A percentile compares a stretch with the other conserved stretches of the same genome.
These are phyloP conservation scores for Cheilinus undulatus DNA, from an alignment of 2,113 vertebrate genomes.

Conservation along the genomic window DNA sequence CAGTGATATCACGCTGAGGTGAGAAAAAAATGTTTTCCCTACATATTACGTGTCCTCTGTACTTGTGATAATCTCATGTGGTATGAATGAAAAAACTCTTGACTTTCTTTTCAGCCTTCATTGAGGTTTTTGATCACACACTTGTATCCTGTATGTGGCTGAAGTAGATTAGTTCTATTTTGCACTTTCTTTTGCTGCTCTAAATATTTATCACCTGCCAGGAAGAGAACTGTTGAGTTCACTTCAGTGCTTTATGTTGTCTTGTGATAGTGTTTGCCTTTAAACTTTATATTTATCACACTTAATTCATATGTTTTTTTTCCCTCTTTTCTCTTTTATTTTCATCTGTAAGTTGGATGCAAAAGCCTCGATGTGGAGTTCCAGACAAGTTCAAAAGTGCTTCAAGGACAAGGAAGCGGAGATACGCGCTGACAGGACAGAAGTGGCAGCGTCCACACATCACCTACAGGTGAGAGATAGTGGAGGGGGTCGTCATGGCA, in stretches of 20 bases:
- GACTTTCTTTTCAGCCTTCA: constrained; percentile 3
- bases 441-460: constrained; percentile 99
- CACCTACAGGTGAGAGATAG: constrained; percentile 93
- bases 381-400: constrained; percentile 90
- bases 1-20: constrained; percentile 84
- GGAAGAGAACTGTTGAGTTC: constrained; percentile 55
- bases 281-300: not conserved
- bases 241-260: constrained; percentile 46
- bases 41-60: constrained; percentile 50
- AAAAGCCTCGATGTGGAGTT: constrained; percentile 95
- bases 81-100: constrained; percentile 48
- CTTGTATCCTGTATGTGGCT: constrained; percentile 38
- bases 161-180: constrained; percentile 43
- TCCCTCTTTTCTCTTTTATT: constrained; percentile 1
- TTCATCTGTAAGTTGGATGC: constrained; percentile 92
- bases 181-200: constrained; percentile 33
- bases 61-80: constrained; percentile 43
- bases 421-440: constrained; percentile 96
- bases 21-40: constrained; percentile 68
- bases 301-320: not conserved
- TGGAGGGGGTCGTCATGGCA: constrained; percentile 54
- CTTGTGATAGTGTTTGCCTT: constrained; percentile 26
- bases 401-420: constrained; percentile 89
- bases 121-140: not conserved
- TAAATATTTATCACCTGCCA: constrained; percentile 32